Conservation (phyloP, 1,140 invertebrate genomes). For the Holotrichia oblita region DNA sequence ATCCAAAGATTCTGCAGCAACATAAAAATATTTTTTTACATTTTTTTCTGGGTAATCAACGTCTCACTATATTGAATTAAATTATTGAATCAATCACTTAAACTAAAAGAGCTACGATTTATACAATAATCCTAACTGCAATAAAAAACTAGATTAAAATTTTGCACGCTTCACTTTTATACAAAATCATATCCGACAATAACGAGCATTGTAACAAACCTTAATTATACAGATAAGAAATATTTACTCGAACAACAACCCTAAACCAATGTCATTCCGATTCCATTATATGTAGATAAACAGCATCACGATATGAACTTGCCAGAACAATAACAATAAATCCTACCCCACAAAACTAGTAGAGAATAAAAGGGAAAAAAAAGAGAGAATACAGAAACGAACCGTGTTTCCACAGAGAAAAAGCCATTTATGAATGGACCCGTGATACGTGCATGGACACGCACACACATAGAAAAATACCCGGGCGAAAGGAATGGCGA, state of each 20-base stretch:
- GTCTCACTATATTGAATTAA: too few species aligned
- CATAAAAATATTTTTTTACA: too few species aligned
- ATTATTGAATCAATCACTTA: too few species aligned
- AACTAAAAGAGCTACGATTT: too few species aligned
- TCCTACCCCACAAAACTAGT: neutral
- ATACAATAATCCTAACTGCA: too few species aligned
- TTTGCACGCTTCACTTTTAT: too few species aligned
- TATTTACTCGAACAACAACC: neutral
- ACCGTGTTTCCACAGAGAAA: conserved; percentile 28
- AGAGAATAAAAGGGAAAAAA: neutral
- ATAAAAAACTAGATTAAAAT: too few species aligned
- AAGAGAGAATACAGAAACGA: neutral
- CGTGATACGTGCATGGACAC: neutral
- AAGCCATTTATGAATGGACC: conserved; percentile 34
- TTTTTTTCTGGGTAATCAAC: too few species aligned
- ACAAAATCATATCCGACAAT: too few species aligned
- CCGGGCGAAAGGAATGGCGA: conserved; percentile 7
- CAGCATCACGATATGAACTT: neutral
- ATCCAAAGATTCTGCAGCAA: too few species aligned
- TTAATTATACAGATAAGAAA: neutral
- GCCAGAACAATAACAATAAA: neutral
- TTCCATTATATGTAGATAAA: conserved; percentile 1
- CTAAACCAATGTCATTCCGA: neutral
- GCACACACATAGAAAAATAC: conserved; percentile 3
- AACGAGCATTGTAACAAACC: neutral